These are phyloP conservation scores for Apoderus coryli DNA, from an alignment of 2,888 invertebrate species.

Conservation along the genomic window DNA sequence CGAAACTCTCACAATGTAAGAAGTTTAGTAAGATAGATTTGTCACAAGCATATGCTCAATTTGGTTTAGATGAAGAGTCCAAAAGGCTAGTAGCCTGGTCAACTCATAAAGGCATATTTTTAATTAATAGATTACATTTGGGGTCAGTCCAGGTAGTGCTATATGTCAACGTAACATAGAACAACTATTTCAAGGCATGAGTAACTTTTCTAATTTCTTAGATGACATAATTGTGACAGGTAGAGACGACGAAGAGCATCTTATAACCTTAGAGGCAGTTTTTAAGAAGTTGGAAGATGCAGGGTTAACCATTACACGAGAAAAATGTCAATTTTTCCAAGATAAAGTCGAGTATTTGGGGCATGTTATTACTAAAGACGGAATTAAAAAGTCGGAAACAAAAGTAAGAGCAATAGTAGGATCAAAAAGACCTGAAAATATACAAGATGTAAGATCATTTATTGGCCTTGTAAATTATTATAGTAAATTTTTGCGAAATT, in stretches of 20 bases:
- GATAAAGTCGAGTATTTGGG: conserved; percentile 18
- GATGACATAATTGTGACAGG: conserved; percentile 22
- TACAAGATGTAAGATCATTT: not conserved
- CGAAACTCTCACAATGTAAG: conserved; percentile 9
- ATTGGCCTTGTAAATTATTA: conserved; percentile 6
- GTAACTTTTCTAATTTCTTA: conserved; percentile 18
- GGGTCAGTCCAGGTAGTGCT: conserved; percentile 2
- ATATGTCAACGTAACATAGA: conserved; percentile 4
- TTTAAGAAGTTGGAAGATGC: conserved; percentile 15
- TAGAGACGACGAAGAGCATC: conserved; percentile 14
- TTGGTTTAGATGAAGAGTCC: too few species aligned
- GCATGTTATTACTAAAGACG: conserved; percentile 22
- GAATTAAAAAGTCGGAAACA: not conserved
- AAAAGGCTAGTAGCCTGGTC: too few species aligned
- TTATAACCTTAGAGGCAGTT: conserved; percentile 15
- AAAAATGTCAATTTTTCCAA: conserved; percentile 23
- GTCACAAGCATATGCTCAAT: too few species aligned
- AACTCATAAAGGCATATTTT: too few species aligned
- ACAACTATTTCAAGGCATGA: conserved; percentile 10
- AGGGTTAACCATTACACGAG: conserved; percentile 18
- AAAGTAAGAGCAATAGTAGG: conserved; percentile 5
- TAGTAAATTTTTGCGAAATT: conserved; percentile 3
- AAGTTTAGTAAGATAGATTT: conserved; percentile 18
- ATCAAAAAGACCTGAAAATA: not conserved
- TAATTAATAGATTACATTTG: too few species aligned